Evolutionary conservation across 2,797 vertebrate species (phyloP).

Genomic region (Clamator glandarius): DNA sequence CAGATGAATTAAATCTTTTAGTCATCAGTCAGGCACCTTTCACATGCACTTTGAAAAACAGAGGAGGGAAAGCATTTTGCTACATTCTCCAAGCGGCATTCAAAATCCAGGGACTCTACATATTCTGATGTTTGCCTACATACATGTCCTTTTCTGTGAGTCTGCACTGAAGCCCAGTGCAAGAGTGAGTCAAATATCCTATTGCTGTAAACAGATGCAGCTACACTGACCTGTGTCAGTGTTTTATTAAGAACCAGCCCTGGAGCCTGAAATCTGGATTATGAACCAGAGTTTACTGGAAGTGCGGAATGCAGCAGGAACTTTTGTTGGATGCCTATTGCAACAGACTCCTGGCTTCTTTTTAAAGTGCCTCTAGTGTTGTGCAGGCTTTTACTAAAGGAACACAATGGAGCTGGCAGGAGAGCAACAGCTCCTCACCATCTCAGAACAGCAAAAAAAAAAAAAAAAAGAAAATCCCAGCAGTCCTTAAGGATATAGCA

Average conservation of each 20-base stretch:
- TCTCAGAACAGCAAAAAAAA: not conserved
- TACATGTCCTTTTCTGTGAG: not conserved
- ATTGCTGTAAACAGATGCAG: not conserved
- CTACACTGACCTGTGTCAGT: slow-evolving; percentile 11
- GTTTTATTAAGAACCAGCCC: slow-evolving; percentile 11
- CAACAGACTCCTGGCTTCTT: slow-evolving; percentile 35
- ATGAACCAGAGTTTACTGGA: slow-evolving; percentile 47
- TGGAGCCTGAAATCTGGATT: slow-evolving; percentile 42
- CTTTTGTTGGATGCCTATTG: slow-evolving; percentile 52
- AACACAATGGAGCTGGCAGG: slow-evolving; percentile 50
- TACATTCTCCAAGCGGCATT: not conserved
- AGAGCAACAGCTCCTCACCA: slow-evolving; percentile 33
- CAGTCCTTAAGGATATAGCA: slow-evolving; percentile 33
- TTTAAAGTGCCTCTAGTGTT: slow-evolving; percentile 39
- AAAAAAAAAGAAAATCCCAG: not conserved
- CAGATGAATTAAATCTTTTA: not conserved
- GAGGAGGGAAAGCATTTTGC: not conserved
- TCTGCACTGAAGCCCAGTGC: not conserved
- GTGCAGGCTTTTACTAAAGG: slow-evolving; percentile 13
- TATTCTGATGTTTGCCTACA: not conserved
- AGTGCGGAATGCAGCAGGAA: slow-evolving; percentile 7
- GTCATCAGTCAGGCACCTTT: not conserved
- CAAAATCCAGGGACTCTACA: not conserved
- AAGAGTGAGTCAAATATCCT: not conserved
- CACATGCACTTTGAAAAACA: not conserved